Evolutionary conservation across 2,113 vertebrate genomes (phyloP), one percentile per base, ranked within the genome.

Genomic region (Cynocephalus volans): DNA sequence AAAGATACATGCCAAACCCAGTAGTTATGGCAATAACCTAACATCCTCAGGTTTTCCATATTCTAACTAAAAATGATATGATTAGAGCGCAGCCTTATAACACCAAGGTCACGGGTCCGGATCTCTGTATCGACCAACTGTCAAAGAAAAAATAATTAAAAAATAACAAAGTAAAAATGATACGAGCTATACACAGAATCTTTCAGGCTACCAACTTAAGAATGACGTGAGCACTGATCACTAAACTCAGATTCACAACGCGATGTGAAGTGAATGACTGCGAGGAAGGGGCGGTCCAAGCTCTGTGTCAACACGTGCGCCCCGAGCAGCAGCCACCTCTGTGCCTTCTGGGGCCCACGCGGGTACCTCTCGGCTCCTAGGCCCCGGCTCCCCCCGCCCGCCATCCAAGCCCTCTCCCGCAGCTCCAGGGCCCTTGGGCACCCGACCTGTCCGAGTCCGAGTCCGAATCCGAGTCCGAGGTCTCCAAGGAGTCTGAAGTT

Each of bases 381-480:
- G 14, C 73, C 62, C 36, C 5, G 36, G 23, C 12, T 2, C 15
- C 75, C 36, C 28, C 1, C 11, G 54, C 69, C 19, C 3, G 18
- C 26, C 21, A 28, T 6, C 48, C 65, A 24, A 2, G 79, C 60
- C 24, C 45, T 6, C 17, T 1, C 8, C 50, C 5, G 18, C 15
- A 21, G 33, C 33, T 26, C 41, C 21, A 2, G 48, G 45, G 31
- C 50, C n/a, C 6, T 18, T 0, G 2, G 24, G 58, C 60, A 64
- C 86, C 77, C 88, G 8, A 98, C 98, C 98, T 98, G 92, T 94
- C 96, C 1, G 97, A 97, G 52, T 98, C 98, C 1, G 96, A 97
- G 4, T 94, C 95, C 15, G 95, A 84, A 4, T 94, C 95, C 13
- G 65, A 93, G 52, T 97, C 97, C 5, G 97, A 95, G 3, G 90